Evolutionary conservation across 2,797 vertebrate genomes (phyloP).

Genomic region (Sebastes steindachneri): DNA sequence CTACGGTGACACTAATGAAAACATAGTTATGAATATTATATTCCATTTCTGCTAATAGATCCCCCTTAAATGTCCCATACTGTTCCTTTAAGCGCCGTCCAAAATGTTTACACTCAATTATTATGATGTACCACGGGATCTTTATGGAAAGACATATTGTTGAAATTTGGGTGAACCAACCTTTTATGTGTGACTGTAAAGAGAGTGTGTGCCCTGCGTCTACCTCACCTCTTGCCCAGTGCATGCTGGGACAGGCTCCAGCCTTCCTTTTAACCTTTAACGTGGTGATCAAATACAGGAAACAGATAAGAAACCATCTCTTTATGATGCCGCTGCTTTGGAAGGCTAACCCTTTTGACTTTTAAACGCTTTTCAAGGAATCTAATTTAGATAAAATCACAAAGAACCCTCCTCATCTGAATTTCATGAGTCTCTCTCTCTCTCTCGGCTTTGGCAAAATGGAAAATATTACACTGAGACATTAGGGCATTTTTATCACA

Average conservation of each 20-base stretch:
- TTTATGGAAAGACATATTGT: background rate
- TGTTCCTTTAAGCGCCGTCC: background rate
- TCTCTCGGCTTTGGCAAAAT: background rate
- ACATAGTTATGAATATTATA: too few species aligned
- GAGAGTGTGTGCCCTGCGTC: background rate
- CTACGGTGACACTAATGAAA: too few species aligned
- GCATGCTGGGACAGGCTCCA: background rate
- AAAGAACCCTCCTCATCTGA: background rate
- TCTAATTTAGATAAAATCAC: constrained; percentile 28
- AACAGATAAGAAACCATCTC: background rate
- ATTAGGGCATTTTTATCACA: background rate
- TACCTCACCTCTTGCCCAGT: background rate
- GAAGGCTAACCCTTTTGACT: background rate
- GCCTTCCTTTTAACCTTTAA: background rate
- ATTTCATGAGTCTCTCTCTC: constrained; percentile 28
- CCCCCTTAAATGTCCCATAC: accelerated
- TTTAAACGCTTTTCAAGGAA: background rate
- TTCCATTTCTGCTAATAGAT: too few species aligned
- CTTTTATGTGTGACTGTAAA: background rate
- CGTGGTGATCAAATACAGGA: background rate
- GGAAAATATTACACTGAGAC: background rate
- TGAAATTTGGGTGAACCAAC: background rate
- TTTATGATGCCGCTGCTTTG: background rate
- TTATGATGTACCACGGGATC: background rate
- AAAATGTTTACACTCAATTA: background rate